These are phyloP conservation scores for Unio delphinus DNA, from an alignment of 2,888 invertebrate species.

Conservation along the genomic window DNA sequence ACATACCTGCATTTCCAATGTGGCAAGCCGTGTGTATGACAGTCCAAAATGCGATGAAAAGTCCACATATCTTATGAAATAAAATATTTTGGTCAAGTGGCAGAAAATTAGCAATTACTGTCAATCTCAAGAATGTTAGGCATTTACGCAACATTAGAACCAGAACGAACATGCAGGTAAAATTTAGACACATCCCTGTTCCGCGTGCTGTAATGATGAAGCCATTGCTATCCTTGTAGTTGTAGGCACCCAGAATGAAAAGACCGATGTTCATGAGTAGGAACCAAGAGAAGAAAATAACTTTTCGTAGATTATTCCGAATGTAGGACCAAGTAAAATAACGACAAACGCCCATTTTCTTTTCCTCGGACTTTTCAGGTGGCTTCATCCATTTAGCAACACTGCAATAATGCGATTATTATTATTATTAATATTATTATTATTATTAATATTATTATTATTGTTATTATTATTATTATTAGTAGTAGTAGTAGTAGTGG, in stretches of 20 bases:
- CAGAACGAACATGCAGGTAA: constrained; percentile 90
- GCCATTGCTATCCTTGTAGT: constrained; percentile 43
- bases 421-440: too few species aligned
- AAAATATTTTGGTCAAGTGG: constrained; percentile 94
- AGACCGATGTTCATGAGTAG: constrained; percentile 83
- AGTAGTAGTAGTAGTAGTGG: too few species aligned
- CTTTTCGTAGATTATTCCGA: constrained; percentile 82
- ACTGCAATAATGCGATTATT: constrained; percentile 74
- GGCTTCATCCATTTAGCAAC: constrained; percentile 95
- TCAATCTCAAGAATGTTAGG: constrained; percentile 86
- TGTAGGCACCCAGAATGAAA: constrained; percentile 73
- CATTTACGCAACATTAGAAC: constrained; percentile 91
- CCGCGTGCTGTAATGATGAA: constrained; percentile 79
- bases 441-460: too few species aligned
- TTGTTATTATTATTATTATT: too few species aligned
- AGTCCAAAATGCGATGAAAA: constrained; percentile 82
- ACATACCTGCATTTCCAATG: constrained; percentile 86
- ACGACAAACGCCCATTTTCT: constrained; percentile 76
- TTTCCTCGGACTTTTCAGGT: constrained; percentile 69
- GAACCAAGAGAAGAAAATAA: constrained; percentile 81
- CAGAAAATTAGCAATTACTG: constrained; percentile 82
- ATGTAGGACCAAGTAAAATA: constrained; percentile 87
- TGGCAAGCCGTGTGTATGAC: constrained; percentile 88
- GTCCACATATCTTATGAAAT: constrained; percentile 91
- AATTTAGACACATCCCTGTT: constrained; percentile 89